Conservation (phyloP, 2,113 vertebrate genomes). For the Atherinomorus stipes region DNA sequence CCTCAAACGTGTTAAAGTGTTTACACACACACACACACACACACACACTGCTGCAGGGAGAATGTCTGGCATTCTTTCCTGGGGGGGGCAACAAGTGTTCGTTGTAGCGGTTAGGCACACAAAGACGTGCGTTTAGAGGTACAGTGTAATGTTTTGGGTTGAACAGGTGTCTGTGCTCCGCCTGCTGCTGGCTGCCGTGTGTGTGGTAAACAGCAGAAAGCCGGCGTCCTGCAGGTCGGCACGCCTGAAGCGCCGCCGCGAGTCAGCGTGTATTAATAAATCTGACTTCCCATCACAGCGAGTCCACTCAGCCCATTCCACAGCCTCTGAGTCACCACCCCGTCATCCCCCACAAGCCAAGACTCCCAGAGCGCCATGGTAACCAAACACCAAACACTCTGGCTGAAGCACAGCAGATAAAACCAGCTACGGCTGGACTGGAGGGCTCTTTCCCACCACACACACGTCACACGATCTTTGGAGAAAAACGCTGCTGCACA, state of each 20-base stretch:
- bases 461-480: constrained; percentile 34
- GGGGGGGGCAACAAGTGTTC: constrained; percentile 20
- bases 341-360: constrained; percentile 52
- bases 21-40: constrained; percentile 36
- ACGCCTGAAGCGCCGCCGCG: background rate
- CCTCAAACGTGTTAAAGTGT: background rate
- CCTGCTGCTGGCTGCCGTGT: constrained; percentile 40
- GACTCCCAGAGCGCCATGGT: constrained; percentile 56
- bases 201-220: background rate
- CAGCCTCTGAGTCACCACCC: constrained; percentile 76
- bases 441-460: constrained; percentile 27
- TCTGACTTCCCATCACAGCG: constrained; percentile 34
- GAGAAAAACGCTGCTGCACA: constrained; percentile 10
- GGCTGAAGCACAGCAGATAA: constrained; percentile 23
- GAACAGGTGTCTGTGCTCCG: constrained; percentile 59
- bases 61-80: constrained; percentile 2
- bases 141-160: constrained; percentile 22
- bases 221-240: too few species aligned
- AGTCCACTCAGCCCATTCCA: constrained; percentile 47
- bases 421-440: constrained; percentile 10
- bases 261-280: constrained; percentile 57
- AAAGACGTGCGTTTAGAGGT: constrained; percentile 41
- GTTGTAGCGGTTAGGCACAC: constrained; percentile 20
- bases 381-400: constrained; percentile 81
- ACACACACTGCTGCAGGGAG: constrained; percentile 21